Percentiles rank a stretch among this genome's conserved stretches.
phyloP scores from a whole-genome alignment of 2,797 vertebrate genomes.

The Sebastes steindachneri region DNA sequence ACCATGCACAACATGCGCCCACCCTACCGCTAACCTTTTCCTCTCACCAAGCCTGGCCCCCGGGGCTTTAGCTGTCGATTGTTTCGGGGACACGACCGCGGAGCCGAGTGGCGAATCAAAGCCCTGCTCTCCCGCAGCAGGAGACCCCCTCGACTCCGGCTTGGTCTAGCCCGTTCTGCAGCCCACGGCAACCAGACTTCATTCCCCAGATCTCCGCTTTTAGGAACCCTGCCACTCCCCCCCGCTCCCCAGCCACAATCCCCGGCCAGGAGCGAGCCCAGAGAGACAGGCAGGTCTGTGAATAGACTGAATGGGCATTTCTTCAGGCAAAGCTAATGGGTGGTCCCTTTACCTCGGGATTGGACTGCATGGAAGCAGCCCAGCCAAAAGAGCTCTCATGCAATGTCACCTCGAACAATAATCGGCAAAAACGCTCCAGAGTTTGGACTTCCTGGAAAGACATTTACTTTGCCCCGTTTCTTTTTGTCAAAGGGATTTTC shows the following conservation, averaged over 20 bases:
- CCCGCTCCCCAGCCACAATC: constrained; percentile 41
- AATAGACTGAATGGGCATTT: constrained; percentile 81
- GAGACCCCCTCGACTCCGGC: constrained; percentile 62
- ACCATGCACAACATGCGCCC: constrained; percentile 59
- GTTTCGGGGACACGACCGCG: constrained; percentile 60
- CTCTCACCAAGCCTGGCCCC: constrained; percentile 65
- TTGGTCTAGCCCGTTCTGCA: constrained; percentile 50
- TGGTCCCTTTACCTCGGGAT: constrained; percentile 77
- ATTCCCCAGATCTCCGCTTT: constrained; percentile 51
- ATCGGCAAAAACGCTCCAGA: constrained; percentile 68
- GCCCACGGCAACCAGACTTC: constrained; percentile 53
- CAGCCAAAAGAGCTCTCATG: constrained; percentile 77
- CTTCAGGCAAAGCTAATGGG: constrained; percentile 76
- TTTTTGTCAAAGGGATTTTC: constrained; percentile 67
- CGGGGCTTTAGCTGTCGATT: constrained; percentile 55
- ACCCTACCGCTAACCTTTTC: constrained; percentile 68
- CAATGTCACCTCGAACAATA: constrained; percentile 82
- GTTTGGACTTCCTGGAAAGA: constrained; percentile 74
- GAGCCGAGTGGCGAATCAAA: constrained; percentile 68
- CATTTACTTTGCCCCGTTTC: constrained; percentile 65
- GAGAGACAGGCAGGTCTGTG: constrained; percentile 75
- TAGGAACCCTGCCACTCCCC: constrained; percentile 35
- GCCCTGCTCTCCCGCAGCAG: constrained; percentile 61
- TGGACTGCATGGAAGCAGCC: constrained; percentile 67
- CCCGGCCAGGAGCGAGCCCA: constrained; percentile 51